These are phyloP conservation scores for Trachurus trachurus DNA, from an alignment of 2,797 vertebrate genomes.

Conservation along the genomic window DNA sequence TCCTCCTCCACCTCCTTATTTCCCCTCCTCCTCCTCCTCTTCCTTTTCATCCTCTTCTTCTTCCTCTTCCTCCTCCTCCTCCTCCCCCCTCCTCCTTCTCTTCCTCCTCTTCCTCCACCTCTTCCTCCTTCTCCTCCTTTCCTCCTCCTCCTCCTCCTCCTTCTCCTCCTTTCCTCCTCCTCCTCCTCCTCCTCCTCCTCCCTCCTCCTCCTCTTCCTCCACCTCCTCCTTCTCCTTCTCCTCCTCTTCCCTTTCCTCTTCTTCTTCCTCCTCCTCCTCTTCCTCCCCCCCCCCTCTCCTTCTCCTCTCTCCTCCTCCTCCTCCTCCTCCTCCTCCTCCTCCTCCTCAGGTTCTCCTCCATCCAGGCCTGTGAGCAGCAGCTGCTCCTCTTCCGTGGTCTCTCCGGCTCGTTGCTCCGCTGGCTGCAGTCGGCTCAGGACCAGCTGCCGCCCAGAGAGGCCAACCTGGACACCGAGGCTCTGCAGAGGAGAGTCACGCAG, in stretches of 20 bases:
- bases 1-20: neutral
- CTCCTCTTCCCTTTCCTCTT: too few relatives aligned
- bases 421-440: slow-evolving; percentile 92
- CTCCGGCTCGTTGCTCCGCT: slow-evolving; percentile 90
- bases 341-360: slow-evolving; percentile 89
- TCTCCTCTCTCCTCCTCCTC: neutral
- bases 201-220: neutral
- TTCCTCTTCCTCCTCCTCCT: neutral
- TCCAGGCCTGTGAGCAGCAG: slow-evolving; percentile 92
- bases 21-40: slow-evolving; percentile 81
- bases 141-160: slow-evolving; percentile 26
- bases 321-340: neutral
- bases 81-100: neutral
- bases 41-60: slow-evolving; percentile 66
- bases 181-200: neutral
- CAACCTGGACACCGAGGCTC: slow-evolving; percentile 87
- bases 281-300: neutral
- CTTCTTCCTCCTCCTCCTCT: neutral
- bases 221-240: neutral
- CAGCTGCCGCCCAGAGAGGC: slow-evolving; percentile 89
- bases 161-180: slow-evolving; percentile 79
- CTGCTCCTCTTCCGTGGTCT: slow-evolving; percentile 91
- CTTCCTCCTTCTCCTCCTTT: neutral
- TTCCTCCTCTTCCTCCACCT: neutral
- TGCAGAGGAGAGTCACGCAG: slow-evolving; percentile 91